Conservation (phyloP, 2,797 vertebrate genomes). For the Pseudomugil tenellus region DNA sequence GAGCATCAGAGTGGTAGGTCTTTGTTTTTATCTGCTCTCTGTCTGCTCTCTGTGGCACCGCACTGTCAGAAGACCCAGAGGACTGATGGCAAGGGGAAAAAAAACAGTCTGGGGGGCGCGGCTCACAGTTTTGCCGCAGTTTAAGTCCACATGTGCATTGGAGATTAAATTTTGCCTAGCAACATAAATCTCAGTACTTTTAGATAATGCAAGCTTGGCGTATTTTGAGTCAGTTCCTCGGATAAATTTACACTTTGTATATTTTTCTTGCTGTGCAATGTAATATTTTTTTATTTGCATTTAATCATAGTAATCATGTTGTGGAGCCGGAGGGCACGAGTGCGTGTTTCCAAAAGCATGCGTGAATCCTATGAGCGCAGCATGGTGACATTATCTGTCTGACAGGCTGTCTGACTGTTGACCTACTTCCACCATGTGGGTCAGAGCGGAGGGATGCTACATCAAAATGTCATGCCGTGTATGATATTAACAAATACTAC, state of each 20-base stretch:
- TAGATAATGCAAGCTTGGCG: slow-evolving; percentile 30
- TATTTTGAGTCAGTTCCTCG: not conserved
- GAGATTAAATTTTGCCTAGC: slow-evolving; percentile 75
- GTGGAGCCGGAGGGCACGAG: slow-evolving; percentile 9
- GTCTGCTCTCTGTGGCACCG: slow-evolving; percentile 65
- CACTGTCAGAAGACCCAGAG: slow-evolving; percentile 77
- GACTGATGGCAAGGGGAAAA: slow-evolving; percentile 74
- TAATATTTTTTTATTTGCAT: not conserved
- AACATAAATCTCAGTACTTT: slow-evolving; percentile 69
- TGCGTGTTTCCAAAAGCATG: slow-evolving; percentile 57
- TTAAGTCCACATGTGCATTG: slow-evolving; percentile 70
- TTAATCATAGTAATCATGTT: not conserved
- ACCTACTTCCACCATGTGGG: slow-evolving; percentile 82
- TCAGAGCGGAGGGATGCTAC: slow-evolving; percentile 63
- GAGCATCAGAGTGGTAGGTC: slow-evolving; percentile 57
- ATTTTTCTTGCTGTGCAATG: not conserved
- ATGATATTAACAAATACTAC: slow-evolving; percentile 19
- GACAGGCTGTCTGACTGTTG: slow-evolving; percentile 79
- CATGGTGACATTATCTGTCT: slow-evolving; percentile 78
- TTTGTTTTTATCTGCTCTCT: slow-evolving; percentile 20
- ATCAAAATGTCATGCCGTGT: slow-evolving; percentile 26
- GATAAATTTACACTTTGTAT: not conserved
- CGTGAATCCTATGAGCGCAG: slow-evolving; percentile 63
- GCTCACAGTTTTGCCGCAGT: slow-evolving; percentile 84
- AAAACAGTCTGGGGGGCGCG: slow-evolving; percentile 80